These are phyloP conservation scores for Folsomia candida DNA, from an alignment of 2,888 invertebrate species.

Conservation along the genomic window DNA sequence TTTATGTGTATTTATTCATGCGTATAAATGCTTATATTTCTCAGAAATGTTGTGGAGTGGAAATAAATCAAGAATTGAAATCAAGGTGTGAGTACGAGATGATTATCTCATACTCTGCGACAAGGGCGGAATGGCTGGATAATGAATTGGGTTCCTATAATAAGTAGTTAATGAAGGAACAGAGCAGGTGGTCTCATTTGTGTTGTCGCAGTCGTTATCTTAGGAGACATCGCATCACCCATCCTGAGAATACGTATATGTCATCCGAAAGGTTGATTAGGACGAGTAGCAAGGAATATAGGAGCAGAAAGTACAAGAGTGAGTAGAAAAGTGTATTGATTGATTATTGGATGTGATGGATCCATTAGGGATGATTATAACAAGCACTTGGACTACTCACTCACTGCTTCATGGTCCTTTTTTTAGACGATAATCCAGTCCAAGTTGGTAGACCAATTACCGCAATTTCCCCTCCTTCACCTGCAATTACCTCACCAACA, in stretches of 20 bases:
- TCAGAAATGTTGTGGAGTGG: no score
- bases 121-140: not conserved
- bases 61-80: not conserved
- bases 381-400: not conserved
- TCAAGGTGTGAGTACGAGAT: not conserved
- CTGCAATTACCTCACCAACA: not conserved
- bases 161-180: not conserved
- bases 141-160: not conserved
- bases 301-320: no score
- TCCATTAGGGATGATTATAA: constrained; percentile 4
- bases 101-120: not conserved
- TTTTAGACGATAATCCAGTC: no score
- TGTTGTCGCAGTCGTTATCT: no score
- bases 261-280: no score
- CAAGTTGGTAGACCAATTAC: not conserved
- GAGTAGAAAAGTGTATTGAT: not conserved
- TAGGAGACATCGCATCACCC: no score
- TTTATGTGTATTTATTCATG: not conserved
- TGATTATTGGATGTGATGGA: not conserved
- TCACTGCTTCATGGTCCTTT: not conserved
- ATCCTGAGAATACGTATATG: no score
- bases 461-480: not conserved
- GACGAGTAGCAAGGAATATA: no score
- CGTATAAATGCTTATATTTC: no score
- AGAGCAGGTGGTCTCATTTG: not conserved